Evolutionary conservation across 2,113 vertebrate genomes (phyloP).

Genomic region (Calcarius ornatus): DNA sequence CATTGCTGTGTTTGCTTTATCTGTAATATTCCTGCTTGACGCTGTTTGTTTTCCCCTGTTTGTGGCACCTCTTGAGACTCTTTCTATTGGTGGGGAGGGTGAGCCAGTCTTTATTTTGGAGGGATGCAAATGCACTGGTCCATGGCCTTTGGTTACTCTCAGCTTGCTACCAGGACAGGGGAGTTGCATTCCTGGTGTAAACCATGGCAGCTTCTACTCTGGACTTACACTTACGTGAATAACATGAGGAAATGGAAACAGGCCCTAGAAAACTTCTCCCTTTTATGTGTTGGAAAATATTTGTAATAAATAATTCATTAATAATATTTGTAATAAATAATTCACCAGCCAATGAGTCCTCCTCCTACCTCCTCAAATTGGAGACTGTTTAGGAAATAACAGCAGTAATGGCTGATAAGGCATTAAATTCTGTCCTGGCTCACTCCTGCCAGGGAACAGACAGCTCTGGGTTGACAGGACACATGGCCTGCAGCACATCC

Average conservation of each 20-base stretch:
- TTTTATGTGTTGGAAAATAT: background rate
- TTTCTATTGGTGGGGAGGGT: slow-evolving; percentile 1
- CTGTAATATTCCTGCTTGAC: slow-evolving; percentile 55
- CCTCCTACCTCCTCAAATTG: background rate
- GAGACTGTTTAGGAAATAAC: background rate
- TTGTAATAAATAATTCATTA: slow-evolving; percentile 47
- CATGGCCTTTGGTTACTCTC: background rate
- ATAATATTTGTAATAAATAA: slow-evolving; percentile 45
- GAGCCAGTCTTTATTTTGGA: background rate
- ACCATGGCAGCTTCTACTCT: background rate
- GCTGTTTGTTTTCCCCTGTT: slow-evolving; percentile 57
- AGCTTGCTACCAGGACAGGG: background rate
- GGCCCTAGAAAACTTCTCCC: background rate
- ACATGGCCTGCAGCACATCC: rapidly evolving
- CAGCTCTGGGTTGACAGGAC: background rate
- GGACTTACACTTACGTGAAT: background rate
- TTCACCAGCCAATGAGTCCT: slow-evolving; percentile 9
- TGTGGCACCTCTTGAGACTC: slow-evolving; percentile 17
- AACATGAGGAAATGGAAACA: background rate
- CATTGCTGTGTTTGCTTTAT: slow-evolving; percentile 73
- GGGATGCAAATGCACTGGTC: background rate
- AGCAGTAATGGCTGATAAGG: background rate
- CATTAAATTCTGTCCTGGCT: background rate
- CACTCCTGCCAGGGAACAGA: background rate
- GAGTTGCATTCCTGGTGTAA: background rate